Base-by-base conservation (phyloP, 1,140 invertebrate species). In the Drosophila sproati region DNA sequence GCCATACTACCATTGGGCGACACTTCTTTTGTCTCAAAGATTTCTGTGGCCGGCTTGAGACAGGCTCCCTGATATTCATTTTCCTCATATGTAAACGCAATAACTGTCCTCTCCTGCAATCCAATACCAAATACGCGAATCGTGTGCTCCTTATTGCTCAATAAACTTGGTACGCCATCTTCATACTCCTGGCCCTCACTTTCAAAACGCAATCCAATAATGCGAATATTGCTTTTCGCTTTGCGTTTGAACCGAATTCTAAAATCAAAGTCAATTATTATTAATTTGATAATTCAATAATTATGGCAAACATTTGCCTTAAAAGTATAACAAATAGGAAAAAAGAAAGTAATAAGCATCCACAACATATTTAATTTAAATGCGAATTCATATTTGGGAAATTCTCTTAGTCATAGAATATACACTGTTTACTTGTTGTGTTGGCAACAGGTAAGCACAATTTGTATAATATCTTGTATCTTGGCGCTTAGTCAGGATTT, bases 61-160 rank as follows among this genome's bases (percentile, higher is more conserved):
- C 95, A 95, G 0, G 93, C 85, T 51, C 93, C 92, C 3, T 94
- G 94, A 57, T 92, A 93, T 3, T 93, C 67, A 34, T 94, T 93
- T 0, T 76, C 68, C 43, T 94, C 92, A 35, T 95, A 93, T 0
- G 96, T 97, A 80, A 98, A 96, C 0, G 95, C 94, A 47, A 98
- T 94, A 8, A 95, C 91, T 0, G 96, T 96, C 55, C 94, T 90
- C 2, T 94, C 83, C 0, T 94, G 95, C 51, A 97, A 93, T 12
- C 95, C 95, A 32, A 91, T 91, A 1, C 97, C 97, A 91, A 97
- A 98, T n/a, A 98, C 71, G 35, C 96, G 94, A 62, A 97, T 91
- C 4, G 93, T 93, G 43, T 95, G 93, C 20, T 92, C 91, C 0
- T 91, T 93, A 7, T 94, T 94, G 4, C 95, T 94, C 66, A 96